phyloP scores from a whole-genome alignment of 2,888 invertebrate genomes.

The Amblyteles armatorius region DNA sequence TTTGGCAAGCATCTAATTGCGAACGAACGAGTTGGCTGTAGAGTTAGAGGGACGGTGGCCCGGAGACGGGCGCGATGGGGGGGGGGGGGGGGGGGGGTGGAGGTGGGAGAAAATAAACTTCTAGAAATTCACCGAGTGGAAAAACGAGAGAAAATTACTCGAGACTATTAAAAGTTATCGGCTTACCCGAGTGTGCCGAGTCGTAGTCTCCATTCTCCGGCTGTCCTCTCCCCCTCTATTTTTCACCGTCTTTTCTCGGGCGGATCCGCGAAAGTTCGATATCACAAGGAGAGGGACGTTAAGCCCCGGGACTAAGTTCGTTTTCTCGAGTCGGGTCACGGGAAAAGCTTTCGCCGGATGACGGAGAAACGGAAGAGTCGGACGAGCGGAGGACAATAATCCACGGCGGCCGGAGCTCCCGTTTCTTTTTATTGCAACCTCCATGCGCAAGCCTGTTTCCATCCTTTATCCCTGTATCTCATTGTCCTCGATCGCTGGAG shows the following conservation, averaged over 20 bases:
- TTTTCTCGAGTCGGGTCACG: constrained; percentile 72
- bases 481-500: constrained; percentile 1
- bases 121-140: constrained; percentile 67
- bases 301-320: constrained; percentile 71
- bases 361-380: not conserved
- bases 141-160: constrained; percentile 71
- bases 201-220: not conserved
- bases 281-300: constrained; percentile 72
- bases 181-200: constrained; percentile 51
- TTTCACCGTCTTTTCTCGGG: constrained; percentile 1
- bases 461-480: not conserved
- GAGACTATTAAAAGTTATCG: constrained; percentile 75
- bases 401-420: constrained; percentile 32
- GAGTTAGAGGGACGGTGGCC: not conserved
- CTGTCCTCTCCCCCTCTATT: not conserved
- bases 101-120: constrained; percentile 31
- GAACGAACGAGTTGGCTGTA: constrained; percentile 11
- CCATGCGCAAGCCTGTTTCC: not conserved
- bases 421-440: constrained; percentile 16
- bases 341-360: constrained; percentile 50
- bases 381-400: constrained; percentile 59
- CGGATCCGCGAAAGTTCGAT: constrained; percentile 70
- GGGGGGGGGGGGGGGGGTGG: not conserved
- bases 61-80: not conserved
- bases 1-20: not conserved